Evolutionary conservation across 64 coral and sea anemone species (phyloP).

Genomic region (Montipora sp.): DNA sequence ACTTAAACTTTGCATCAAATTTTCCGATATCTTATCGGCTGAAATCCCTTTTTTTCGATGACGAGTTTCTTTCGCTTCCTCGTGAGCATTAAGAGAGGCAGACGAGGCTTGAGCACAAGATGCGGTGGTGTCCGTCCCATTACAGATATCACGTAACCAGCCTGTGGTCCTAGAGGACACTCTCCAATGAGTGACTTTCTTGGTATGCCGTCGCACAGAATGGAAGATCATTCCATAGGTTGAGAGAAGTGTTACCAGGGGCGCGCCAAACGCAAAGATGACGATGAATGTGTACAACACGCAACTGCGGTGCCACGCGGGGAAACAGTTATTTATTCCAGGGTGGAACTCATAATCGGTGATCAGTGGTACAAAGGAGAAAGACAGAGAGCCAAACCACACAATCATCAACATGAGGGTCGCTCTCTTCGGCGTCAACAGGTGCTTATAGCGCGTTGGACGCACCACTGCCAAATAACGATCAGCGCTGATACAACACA

Average conservation of each 20-base stretch:
- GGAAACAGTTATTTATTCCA: constrained; percentile 87
- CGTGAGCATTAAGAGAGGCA: not conserved
- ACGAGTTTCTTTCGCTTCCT: not conserved
- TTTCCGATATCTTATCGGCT: not conserved
- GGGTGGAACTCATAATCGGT: constrained; percentile 72
- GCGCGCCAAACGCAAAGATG: constrained; percentile 72
- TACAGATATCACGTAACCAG: not conserved
- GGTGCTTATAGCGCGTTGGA: constrained; percentile 81
- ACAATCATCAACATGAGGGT: constrained; percentile 55
- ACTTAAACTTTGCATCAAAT: not conserved
- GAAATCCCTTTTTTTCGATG: not conserved
- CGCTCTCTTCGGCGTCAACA: constrained; percentile 67
- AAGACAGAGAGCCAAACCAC: constrained; percentile 59
- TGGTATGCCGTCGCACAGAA: constrained; percentile 69
- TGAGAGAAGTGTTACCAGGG: constrained; percentile 67
- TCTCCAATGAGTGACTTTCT: constrained; percentile 68
- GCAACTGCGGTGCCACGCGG: constrained; percentile 75
- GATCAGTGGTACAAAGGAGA: constrained; percentile 71
- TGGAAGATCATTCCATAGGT: constrained; percentile 87
- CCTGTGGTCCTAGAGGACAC: not conserved
- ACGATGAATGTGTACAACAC: constrained; percentile 77
- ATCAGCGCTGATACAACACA: constrained; percentile 92
- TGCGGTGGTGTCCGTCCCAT: not conserved
- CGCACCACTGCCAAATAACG: constrained; percentile 88
- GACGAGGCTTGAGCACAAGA: not conserved